Conservation (phyloP, 35 echinoderm and acorn worm genomes). For the Nesometra sesokonis region DNA sequence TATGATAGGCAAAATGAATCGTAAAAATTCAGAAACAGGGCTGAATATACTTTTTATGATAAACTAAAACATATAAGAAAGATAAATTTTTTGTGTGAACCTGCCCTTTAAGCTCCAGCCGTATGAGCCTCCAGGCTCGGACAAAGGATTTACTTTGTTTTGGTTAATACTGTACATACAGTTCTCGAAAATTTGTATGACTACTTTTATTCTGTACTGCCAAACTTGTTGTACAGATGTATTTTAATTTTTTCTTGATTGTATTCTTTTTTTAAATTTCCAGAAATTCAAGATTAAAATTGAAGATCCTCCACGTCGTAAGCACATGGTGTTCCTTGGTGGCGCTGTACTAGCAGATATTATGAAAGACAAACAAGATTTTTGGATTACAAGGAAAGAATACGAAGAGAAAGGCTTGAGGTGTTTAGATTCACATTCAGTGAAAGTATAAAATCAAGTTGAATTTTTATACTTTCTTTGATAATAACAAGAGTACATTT, state of each 20-base stretch:
- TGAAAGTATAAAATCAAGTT: constrained; percentile 14
- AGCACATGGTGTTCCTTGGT: constrained; percentile 99
- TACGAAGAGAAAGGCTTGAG: constrained; percentile 82
- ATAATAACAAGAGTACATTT: neutral
- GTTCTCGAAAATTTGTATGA: too few relatives aligned
- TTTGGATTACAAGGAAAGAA: constrained; percentile 85
- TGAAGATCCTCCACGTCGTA: constrained; percentile 94
- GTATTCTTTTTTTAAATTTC: neutral
- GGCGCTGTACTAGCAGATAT: constrained; percentile 95
- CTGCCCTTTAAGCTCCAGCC: too few relatives aligned
- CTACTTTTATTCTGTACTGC: too few relatives aligned
- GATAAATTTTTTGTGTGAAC: too few relatives aligned
- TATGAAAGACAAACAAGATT: constrained; percentile 90
- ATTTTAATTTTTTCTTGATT: neutral
- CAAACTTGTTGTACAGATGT: too few relatives aligned
- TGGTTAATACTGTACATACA: too few relatives aligned
- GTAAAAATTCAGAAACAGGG: too few relatives aligned
- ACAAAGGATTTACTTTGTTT: too few relatives aligned
- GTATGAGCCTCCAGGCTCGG: too few relatives aligned
- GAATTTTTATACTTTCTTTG: neutral
- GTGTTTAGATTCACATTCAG: constrained; percentile 73
- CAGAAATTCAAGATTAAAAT: constrained; percentile 99
- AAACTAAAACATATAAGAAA: too few relatives aligned
- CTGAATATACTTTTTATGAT: too few relatives aligned
- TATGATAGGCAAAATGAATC: too few relatives aligned